These are phyloP conservation scores for Eubucco bourcierii DNA, from an alignment of 2,113 vertebrate species.

Conservation along the genomic window DNA sequence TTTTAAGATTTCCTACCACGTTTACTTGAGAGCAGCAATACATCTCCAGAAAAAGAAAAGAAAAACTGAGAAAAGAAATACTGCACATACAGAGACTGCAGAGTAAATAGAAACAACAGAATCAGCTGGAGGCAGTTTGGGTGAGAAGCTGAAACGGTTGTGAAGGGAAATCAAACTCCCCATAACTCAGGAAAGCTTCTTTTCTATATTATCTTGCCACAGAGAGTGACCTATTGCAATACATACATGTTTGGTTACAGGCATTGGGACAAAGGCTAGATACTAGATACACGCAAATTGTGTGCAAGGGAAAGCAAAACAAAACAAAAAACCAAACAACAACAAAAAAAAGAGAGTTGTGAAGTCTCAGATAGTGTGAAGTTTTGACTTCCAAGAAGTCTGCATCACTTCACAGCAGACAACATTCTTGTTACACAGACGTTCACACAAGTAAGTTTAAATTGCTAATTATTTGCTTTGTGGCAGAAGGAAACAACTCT, in stretches of 20 bases:
- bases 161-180: background rate
- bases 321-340: too few species aligned
- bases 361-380: background rate
- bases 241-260: background rate
- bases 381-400: background rate
- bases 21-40: background rate
- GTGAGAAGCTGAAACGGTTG: background rate
- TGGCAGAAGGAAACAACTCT: background rate
- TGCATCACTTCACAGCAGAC: background rate
- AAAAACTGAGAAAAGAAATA: fast-evolving
- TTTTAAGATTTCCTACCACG: background rate
- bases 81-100: background rate
- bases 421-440: background rate
- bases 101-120: background rate
- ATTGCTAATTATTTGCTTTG: background rate
- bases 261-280: background rate
- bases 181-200: background rate
- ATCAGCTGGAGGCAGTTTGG: background rate
- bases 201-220: background rate
- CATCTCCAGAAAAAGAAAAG: background rate
- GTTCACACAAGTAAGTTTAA: background rate
- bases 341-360: background rate
- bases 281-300: background rate
- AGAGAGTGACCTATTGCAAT: background rate
- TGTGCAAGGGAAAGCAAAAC: background rate